These are phyloP conservation scores for Cololabis saira DNA, from an alignment of 2,113 vertebrate species.

Conservation along the genomic window DNA sequence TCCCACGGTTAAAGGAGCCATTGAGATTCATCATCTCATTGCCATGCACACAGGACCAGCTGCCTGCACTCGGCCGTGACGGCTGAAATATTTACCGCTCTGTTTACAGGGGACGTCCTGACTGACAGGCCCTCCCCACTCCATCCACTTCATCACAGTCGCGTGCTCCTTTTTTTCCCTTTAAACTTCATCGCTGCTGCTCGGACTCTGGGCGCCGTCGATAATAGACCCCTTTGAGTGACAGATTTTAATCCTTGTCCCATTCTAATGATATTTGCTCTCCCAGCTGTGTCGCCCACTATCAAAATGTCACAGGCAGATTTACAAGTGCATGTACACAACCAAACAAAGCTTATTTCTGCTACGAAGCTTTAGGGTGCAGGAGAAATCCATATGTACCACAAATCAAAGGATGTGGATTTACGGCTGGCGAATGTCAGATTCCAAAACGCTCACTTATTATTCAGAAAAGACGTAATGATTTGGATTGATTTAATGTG, in stretches of 20 bases:
- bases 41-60: constrained; percentile 81
- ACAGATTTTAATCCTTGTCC: constrained; percentile 76
- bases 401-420: constrained; percentile 74
- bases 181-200: neutral
- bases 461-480: too few relatives aligned
- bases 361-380: constrained; percentile 44
- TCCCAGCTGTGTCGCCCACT: constrained; percentile 60
- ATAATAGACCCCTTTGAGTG: constrained; percentile 75
- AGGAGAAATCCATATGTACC: constrained; percentile 72
- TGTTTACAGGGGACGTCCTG: constrained; percentile 72
- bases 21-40: constrained; percentile 78
- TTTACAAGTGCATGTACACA: constrained; percentile 71
- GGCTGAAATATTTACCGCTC: constrained; percentile 84
- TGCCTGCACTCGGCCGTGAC: constrained; percentile 80
- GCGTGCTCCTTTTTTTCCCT: constrained; percentile 1
- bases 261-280: constrained; percentile 77
- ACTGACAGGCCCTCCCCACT: constrained; percentile 39
- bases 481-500: too few relatives aligned
- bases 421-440: constrained; percentile 59
- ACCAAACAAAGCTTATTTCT: constrained; percentile 82
- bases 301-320: constrained; percentile 83
- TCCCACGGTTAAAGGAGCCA: constrained; percentile 78
- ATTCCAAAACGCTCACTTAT: constrained; percentile 37
- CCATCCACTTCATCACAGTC: constrained; percentile 27
- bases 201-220: constrained; percentile 33